These are phyloP conservation scores for Caenorhabditis sp. DNA, from an alignment of 2,888 invertebrate genomes.

Conservation along the genomic window DNA sequence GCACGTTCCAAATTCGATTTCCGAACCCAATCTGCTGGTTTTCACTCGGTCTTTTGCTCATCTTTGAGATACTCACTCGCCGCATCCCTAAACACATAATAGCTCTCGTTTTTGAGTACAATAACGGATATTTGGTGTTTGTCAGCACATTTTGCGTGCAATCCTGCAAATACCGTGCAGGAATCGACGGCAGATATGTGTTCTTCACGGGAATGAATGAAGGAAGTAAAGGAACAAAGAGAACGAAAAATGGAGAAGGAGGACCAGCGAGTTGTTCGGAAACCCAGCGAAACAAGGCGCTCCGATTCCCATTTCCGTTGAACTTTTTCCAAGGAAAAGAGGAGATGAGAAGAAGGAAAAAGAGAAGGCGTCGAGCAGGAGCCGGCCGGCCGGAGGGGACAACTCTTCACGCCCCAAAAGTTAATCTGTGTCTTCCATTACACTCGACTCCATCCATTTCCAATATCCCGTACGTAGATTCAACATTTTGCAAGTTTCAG, in stretches of 20 bases:
- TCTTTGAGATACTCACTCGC: constrained; percentile 47
- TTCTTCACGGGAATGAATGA: constrained; percentile 1
- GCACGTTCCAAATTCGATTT: constrained; percentile 64
- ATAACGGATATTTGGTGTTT: constrained; percentile 21
- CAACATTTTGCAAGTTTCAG: constrained; percentile 16
- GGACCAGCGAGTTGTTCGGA: constrained; percentile 15
- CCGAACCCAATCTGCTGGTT: constrained; percentile 52
- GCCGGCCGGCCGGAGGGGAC: too few relatives aligned
- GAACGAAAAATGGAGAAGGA: constrained; percentile 2
- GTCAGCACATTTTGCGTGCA: constrained; percentile 32
- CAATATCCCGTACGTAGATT: too few relatives aligned
- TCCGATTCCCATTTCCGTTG: constrained; percentile 41
- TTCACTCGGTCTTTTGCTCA: constrained; percentile 32
- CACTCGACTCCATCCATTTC: constrained; percentile 15
- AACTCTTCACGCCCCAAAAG: constrained; percentile 11
- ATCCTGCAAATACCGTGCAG: constrained; percentile 43
- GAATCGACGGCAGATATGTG: neutral
- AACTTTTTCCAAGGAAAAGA: constrained; percentile 28
- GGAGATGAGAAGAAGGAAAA: constrained; percentile 10
- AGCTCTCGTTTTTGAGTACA: constrained; percentile 20
- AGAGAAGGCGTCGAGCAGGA: neutral
- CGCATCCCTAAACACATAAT: constrained; percentile 17
- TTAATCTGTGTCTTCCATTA: constrained; percentile 45
- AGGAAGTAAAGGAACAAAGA: constrained; percentile 9
- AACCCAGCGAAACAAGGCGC: constrained; percentile 8